Base-by-base conservation (phyloP, 37 sponge, comb jelly and placozoan species). In the Aplysina aerophoba region DNA sequence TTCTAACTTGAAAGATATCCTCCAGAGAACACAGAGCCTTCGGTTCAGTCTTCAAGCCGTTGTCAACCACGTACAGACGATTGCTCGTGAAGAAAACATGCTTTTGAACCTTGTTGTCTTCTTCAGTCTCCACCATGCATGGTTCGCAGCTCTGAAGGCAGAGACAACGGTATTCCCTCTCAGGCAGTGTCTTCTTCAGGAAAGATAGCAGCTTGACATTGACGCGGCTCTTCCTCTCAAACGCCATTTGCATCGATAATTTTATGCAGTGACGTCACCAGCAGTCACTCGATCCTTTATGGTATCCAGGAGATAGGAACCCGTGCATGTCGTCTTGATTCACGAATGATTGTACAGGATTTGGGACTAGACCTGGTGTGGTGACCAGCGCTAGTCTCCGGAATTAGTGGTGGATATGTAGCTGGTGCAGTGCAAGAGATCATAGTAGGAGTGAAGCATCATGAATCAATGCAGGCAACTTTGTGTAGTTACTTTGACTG, bases 131-230 rank as follows among this genome's bases (percentile, higher is more conserved):
- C 1, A 84, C 55, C 33, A 93, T 86, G 67, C 88, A 87, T 38
- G 81, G 85, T 68, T 89, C 90, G 1, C 69, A 87, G n/a, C 38
- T 75, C 21, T 40, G 11, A 36, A 83, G 58, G 57, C 54, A 37
- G 35, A 93, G 55, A 15, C 85, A 44, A 40, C 86, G 87, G 85
- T 89, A 81, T 28, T 84, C 84, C 31, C 81, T 55, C 6, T 44
- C 50, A 59, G 85, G 3, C 8, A 93, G 37, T 22, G 25, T 83
- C 59, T 78, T 84, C 14, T 62, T 73, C 15, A 93, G 84, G 36
- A 84, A 86, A 0, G 84, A 50, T 38, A 86, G 84, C 68, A 92
- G 59, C 35, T 82, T 92, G 4, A 38, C 89, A 55, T 92, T 81
- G 12, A 55, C 72, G 11, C 86, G 81, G n/a, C 84, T 69, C 39